Conservation (phyloP, 2,797 vertebrate species). For the Gouania willdenowi region DNA sequence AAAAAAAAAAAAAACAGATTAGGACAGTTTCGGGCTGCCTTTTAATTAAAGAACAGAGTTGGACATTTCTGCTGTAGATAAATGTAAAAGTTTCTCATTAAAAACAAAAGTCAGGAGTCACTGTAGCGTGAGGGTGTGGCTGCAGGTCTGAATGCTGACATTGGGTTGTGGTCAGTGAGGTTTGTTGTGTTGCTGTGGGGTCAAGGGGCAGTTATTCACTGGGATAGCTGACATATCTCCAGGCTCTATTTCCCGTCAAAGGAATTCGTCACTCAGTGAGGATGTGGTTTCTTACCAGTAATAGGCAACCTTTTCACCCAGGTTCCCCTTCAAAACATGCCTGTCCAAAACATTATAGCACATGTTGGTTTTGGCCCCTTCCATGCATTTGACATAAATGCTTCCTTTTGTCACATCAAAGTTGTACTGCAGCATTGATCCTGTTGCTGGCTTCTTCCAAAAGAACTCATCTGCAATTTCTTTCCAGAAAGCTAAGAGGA, state of each 20-base stretch:
- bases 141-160: neutral
- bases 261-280: conserved; percentile 5
- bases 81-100: no score
- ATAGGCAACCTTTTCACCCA: conserved; percentile 77
- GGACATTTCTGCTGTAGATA: no score
- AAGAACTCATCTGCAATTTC: conserved; percentile 75
- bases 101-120: no score
- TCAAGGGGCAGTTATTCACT: conserved; percentile 25
- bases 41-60: no score
- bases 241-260: conserved; percentile 15
- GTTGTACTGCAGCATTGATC: conserved; percentile 76
- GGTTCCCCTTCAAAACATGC: conserved; percentile 70
- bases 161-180: neutral
- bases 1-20: no score
- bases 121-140: no score
- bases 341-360: conserved; percentile 83
- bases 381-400: conserved; percentile 79
- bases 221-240: conserved; percentile 39
- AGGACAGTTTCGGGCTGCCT: no score
- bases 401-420: conserved; percentile 79
- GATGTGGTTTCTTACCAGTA: conserved; percentile 74
- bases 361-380: conserved; percentile 83
- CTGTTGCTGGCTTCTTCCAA: conserved; percentile 76
- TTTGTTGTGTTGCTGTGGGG: conserved; percentile 25
- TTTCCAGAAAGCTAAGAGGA: conserved; percentile 78